Evolutionary conservation across 2,797 vertebrate species (phyloP).

Genomic region (Glossophaga mutica): DNA sequence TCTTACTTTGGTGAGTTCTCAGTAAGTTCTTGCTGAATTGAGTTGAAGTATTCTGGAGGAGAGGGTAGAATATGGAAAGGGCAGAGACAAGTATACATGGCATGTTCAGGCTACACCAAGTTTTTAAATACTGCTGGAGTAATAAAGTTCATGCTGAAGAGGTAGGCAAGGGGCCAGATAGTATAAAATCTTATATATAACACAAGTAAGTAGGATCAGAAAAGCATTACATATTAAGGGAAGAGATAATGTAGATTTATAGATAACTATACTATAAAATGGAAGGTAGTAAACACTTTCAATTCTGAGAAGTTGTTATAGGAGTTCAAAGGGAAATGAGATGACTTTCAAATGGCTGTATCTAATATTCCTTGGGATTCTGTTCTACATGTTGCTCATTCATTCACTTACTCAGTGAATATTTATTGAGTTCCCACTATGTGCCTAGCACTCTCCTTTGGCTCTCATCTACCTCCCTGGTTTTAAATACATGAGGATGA

Average conservation of each 20-base stretch:
- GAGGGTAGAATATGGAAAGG: background rate
- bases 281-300: background rate
- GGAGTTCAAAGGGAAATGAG: background rate
- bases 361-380: background rate
- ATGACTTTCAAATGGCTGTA: background rate
- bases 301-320: background rate
- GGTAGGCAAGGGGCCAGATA: background rate
- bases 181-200: background rate
- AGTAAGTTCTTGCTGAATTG: background rate
- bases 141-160: background rate
- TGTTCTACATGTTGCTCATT: background rate
- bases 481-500: slow-evolving; percentile 20
- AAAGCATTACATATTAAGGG: background rate
- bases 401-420: background rate
- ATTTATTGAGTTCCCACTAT: background rate
- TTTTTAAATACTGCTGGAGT: slow-evolving; percentile 5
- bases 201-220: slow-evolving; percentile 13
- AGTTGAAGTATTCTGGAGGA: background rate
- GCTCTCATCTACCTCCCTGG: background rate
- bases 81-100: background rate
- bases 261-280: background rate
- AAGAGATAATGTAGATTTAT: slow-evolving; percentile 10
- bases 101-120: background rate
- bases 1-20: background rate
- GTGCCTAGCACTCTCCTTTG: background rate